Evolutionary conservation across 2,888 invertebrate genomes (phyloP), one percentile per base, ranked within the genome.

Genomic region (Theretra japonica): DNA sequence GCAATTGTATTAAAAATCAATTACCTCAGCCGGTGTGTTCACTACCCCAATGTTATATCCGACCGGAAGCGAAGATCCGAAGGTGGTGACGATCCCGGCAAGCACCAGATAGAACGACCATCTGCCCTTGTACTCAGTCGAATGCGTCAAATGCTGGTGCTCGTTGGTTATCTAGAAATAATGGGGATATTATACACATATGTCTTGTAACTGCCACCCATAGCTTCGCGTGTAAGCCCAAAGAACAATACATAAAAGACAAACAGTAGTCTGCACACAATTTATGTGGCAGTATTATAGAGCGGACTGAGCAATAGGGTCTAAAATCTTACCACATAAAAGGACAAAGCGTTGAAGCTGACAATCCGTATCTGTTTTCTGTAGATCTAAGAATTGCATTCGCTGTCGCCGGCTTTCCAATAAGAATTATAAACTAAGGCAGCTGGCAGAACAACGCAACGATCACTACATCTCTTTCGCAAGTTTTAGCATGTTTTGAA

Each of bases 21-120:
- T 95, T 90, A 98, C 98, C 82, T 95, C 91, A 69, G 96, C 96
- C 1, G 98, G 97, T 30, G 97, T 96, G 88, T 98, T 98, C 76
- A 98, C 96, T 25, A 98, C 98, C 65, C 98, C 98, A 73, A 98
- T 97, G 83, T 97, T 97, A 88, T 96, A 98, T 56, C 98, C 98
- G 68, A 97, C 97, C 6, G 98, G 97, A 68, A 98, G 89, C 4
- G 97, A 97, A 1, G 96, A 96, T 6, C 98, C 98, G 23, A 98
- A 84, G 2, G 97, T 97, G 57, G 97, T 96, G 4, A 96, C 95
- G 71, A 96, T 87, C 19, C 96, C 97, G 30, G 97, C 96, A 74
- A 97, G 85, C 48, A 96, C 83, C 77, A 98, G 88, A 76, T 96
- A 89, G 74, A 93, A 91, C 23, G 96, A 96, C 97, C 97, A 97